Conservation (phyloP, 2,888 invertebrate genomes). For the Hyposoter dolosus region DNA sequence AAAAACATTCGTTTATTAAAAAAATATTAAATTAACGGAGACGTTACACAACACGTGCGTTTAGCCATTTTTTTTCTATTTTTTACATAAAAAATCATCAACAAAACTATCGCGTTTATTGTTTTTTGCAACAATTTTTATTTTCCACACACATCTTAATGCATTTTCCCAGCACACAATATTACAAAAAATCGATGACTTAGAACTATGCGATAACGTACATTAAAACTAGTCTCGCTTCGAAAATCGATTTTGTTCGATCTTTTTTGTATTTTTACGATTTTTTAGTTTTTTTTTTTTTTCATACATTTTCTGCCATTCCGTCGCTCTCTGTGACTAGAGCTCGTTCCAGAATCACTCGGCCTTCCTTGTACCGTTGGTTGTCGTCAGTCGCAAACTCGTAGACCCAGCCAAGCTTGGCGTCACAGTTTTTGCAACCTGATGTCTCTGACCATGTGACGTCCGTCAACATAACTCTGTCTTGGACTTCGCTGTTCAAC, state of each 20-base stretch:
- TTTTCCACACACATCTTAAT: not conserved
- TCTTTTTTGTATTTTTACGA: not conserved
- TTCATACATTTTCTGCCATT: constrained; percentile 87
- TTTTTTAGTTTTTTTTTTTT: not conserved
- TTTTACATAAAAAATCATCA: not conserved
- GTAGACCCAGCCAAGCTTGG: constrained; percentile 99
- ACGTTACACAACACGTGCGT: not conserved
- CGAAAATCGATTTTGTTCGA: not conserved
- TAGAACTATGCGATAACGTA: constrained; percentile 14
- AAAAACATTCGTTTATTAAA: not conserved
- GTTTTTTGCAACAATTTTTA: not conserved
- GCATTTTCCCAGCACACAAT: too few species aligned
- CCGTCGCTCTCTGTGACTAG: constrained; percentile 98
- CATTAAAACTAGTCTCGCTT: not conserved
- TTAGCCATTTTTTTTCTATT: not conserved
- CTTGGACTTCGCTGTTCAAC: constrained; percentile 92
- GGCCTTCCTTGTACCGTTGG: constrained; percentile 98
- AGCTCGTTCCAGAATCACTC: constrained; percentile 97
- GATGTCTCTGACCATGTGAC: constrained; percentile 99
- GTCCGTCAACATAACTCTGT: constrained; percentile 99
- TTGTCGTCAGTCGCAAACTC: constrained; percentile 99
- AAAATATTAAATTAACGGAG: not conserved
- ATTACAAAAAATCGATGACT: too few species aligned
- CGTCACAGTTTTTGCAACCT: constrained; percentile 98
- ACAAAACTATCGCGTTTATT: not conserved